Base-by-base conservation (phyloP, 2,797 vertebrate genomes). In the Anomalospiza imberbis region DNA sequence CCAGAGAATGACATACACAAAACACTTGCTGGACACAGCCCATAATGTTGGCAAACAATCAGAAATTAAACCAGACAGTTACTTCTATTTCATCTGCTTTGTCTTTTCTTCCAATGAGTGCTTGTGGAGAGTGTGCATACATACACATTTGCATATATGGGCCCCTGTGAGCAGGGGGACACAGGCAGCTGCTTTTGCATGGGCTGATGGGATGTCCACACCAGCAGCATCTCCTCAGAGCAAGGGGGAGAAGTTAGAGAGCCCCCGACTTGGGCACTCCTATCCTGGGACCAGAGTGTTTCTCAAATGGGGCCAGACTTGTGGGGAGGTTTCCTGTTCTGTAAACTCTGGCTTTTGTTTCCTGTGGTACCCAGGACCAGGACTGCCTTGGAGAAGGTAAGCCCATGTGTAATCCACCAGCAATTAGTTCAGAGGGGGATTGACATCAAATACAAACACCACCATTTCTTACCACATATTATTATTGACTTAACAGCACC, bases 121-220 rank as follows among this genome's bases (percentile, higher is more conserved):
- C 24, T n/a, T 22, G 18, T 28, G 24, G 19, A 8, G 13, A 26
- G 16, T 26, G 22, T 63, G 16, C 24, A 24, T 7, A 8, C 7
- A 7, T 13, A 21, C 18, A 29, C 1, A 1, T 57, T 53, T 60
- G 38, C 1, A 1, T 7, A 9, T 5, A 10, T 5, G 19, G 48
- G 17, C 4, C 29, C 9, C 18, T 63, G 32, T 61, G 67, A 87
- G 16, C 31, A 74, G 32, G 7, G 3, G 5, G 6, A 51, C 28
- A 19, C 9, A 36, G 40, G 6, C 55, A 80, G 53, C n/a, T 65
- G 21, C 31, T 83, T 82, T 74, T 7, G 3, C 45, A 12, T 4
- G 2, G 19, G 7, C 9, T 25, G 11, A 25, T 5, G 1, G 18
- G 17, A 3, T 42, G 21, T 28, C 45, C 34, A 7, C 8, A 10